These are phyloP conservation scores for Drosophila nasuta DNA, from an alignment of 1,140 invertebrate species.

Conservation along the genomic window DNA sequence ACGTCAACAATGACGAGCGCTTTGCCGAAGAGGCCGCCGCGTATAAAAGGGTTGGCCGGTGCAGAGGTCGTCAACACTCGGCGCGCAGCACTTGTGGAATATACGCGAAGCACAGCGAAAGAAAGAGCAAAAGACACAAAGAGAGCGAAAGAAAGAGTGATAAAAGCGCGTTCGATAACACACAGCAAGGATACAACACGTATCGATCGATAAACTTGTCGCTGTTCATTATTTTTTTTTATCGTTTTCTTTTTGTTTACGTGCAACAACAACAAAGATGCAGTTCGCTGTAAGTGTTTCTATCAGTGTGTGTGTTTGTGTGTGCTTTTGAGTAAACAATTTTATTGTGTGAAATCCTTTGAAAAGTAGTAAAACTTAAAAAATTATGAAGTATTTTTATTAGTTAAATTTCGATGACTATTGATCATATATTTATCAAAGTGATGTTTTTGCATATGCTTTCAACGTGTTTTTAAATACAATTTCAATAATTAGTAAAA, in stretches of 20 bases:
- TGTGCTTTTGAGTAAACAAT: not conserved
- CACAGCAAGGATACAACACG: constrained; percentile 24
- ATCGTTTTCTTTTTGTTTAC: constrained; percentile 24
- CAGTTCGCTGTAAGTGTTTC: constrained; percentile 50
- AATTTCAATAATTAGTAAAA: too few relatives aligned
- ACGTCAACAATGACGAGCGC: constrained; percentile 37
- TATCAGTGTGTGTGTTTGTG: constrained; percentile 8
- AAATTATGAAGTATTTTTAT: too few relatives aligned
- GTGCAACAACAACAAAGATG: constrained; percentile 29
- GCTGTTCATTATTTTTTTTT: constrained; percentile 18
- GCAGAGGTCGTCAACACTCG: constrained; percentile 75
- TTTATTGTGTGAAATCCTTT: not conserved
- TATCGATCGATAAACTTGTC: constrained; percentile 15
- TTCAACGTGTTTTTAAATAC: too few relatives aligned
- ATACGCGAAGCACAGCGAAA: constrained; percentile 18
- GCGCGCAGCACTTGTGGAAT: constrained; percentile 55
- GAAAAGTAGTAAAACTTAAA: not conserved
- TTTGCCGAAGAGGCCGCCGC: constrained; percentile 48
- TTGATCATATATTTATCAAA: too few relatives aligned
- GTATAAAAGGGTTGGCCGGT: constrained; percentile 75
- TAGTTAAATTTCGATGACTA: too few relatives aligned
- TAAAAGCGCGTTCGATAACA: constrained; percentile 10
- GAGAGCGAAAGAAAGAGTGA: not conserved
- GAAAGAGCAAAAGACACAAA: not conserved
- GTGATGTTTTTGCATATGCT: too few relatives aligned